A percentile compares a stretch with the other conserved stretches of the same genome.
Evolutionary conservation across 2,797 vertebrate genomes (phyloP).

Genomic region (Acanthiza pusilla): DNA sequence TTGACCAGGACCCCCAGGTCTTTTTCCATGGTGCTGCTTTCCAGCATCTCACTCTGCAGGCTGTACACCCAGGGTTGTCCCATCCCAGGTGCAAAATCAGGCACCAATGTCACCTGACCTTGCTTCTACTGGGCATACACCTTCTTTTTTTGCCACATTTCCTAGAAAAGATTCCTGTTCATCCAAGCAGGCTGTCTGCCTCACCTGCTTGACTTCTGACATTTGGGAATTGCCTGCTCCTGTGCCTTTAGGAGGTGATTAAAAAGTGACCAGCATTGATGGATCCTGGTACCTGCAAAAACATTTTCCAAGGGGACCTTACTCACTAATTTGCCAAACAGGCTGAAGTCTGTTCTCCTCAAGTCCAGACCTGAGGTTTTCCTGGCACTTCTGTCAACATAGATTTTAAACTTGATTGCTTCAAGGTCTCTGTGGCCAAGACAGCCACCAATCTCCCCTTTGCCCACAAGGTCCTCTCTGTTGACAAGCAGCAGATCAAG

Average conservation of each 20-base stretch:
- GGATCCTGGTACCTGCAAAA: neutral
- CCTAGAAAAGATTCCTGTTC: neutral
- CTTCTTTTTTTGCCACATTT: neutral
- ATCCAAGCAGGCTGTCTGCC: neutral
- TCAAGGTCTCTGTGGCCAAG: accelerated
- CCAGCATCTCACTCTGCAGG: neutral
- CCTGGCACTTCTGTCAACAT: neutral
- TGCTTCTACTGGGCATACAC: neutral
- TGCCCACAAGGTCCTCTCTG: neutral
- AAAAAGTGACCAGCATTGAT: neutral
- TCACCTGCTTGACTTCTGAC: accelerated
- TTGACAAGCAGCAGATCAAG: neutral
- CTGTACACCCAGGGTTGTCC: neutral
- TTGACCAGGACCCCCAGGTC: accelerated
- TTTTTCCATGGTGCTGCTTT: neutral
- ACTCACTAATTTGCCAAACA: neutral
- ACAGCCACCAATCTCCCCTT: accelerated
- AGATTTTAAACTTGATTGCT: neutral
- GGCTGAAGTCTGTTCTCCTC: neutral
- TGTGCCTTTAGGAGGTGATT: neutral
- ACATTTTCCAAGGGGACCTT: neutral
- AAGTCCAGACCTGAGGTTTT: neutral
- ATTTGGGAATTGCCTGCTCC: neutral
- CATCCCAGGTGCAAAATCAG: neutral
- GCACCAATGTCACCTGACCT: too few relatives aligned